Evolutionary conservation across 2,888 invertebrate species (phyloP), one percentile per base, ranked within the genome.

Genomic region (Sialis lutaria): DNA sequence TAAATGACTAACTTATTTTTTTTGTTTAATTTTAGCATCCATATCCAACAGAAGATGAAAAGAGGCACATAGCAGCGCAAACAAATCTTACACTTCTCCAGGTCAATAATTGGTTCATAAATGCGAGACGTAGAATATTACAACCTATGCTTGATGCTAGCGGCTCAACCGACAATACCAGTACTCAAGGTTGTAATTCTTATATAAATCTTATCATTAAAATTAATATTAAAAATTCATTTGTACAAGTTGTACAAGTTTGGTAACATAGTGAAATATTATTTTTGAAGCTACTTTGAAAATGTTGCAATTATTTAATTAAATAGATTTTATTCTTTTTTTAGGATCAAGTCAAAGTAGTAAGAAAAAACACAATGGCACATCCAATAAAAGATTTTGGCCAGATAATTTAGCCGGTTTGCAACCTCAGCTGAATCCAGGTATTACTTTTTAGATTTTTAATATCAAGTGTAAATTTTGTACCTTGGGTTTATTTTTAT

Each of bases 61-160:
- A 93, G 64, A 77, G 89, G 33, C 80, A 86, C 51, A 82, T 93
- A 50, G 90, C 91, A 2, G 79, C 81, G 31, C 87, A 91, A 64
- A 92, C 92, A 34, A 81, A 90, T 57, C 74, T 93, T 48, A 91
- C 91, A 1, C 67, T 90, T 45, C 70, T 89, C 41, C 90, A 90
- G 67, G 90, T 92, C 51, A 89, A 89, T 69, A 89, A 88, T 61
- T 89, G 89, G 88, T 89, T 93, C 65, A 92, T 93, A 54, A 93
- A 93, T 68, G 93, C 93, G 4, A 72, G 93, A 35, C 74, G 93
- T 49, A 72, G 92, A 54, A 92, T 92, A 56, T 69, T 92, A 46
- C 91, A 91, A 62, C 92, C 92, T 1, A 93, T 92, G 91, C 64
- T 92, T 44, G 91, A 92, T 60, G 77, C 76, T 9, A 75, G 75